A percentile compares a stretch with the other conserved stretches of the same genome.
phyloP scores from a whole-genome alignment of 2,113 vertebrate species.

The Potamarius usumacintae region DNA sequence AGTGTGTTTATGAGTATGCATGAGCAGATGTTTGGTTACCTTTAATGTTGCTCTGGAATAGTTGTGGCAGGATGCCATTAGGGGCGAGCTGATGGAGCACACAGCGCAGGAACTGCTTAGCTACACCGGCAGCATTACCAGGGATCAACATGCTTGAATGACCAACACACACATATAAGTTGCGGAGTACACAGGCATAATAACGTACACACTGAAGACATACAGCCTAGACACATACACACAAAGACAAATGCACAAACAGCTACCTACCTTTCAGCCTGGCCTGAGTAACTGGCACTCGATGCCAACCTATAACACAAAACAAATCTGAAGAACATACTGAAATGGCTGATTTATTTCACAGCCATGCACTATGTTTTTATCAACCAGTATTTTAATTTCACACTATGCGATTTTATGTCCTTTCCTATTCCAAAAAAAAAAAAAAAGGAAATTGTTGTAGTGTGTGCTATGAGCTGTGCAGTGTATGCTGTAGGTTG shows the following conservation, averaged over 20 bases:
- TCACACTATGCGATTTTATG: not conserved
- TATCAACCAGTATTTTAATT: not conserved
- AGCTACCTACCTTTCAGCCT: conserved; percentile 90
- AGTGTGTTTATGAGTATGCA: not conserved
- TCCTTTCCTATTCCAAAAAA: not conserved
- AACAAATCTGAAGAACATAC: conserved; percentile 56
- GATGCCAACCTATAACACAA: conserved; percentile 84
- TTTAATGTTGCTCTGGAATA: conserved; percentile 98
- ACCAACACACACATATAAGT: conserved; percentile 40
- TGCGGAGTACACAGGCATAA: conserved; percentile 1
- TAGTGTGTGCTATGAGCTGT: conserved; percentile 10
- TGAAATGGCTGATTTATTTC: conserved; percentile 54
- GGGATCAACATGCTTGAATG: conserved; percentile 92
- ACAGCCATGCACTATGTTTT: not conserved
- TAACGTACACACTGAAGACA: not conserved
- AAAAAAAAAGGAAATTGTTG: not conserved
- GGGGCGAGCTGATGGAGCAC: conserved; percentile 96
- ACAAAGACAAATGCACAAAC: conserved; percentile 20
- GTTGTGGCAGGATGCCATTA: conserved; percentile 95
- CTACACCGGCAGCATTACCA: conserved; percentile 95
- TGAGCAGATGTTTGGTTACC: conserved; percentile 67
- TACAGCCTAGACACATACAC: conserved; percentile 9
- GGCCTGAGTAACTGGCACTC: conserved; percentile 90
- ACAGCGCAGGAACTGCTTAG: conserved; percentile 97
- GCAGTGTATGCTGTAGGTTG: conserved; percentile 18